These are phyloP conservation scores for Megastigmus dorsalis DNA, from an alignment of 2,888 invertebrate species.

Conservation along the genomic window DNA sequence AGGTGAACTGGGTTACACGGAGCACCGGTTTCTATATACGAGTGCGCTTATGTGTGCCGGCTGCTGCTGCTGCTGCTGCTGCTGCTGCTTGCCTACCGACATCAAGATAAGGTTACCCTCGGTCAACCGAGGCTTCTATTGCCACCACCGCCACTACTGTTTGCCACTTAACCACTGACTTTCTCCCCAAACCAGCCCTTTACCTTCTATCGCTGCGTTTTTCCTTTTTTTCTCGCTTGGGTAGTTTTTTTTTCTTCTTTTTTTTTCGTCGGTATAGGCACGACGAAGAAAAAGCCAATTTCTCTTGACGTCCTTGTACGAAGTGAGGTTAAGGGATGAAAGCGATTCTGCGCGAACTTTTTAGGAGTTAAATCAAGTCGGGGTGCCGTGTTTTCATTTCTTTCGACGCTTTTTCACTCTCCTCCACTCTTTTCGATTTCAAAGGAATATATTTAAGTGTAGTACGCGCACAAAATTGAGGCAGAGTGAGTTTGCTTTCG, in stretches of 20 bases:
- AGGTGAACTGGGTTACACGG: conserved; percentile 5
- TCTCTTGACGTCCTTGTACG: conserved; percentile 30
- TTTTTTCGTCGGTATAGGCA: background rate
- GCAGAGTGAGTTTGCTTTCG: too few species aligned
- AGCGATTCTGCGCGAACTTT: conserved; percentile 51
- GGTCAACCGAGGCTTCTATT: conserved; percentile 45
- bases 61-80: too few species aligned
- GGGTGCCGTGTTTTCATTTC: background rate
- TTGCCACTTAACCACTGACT: conserved; percentile 49
- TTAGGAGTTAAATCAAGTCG: conserved; percentile 44
- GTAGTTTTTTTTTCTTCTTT: background rate
- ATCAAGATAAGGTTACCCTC: conserved; percentile 52
- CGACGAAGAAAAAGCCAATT: conserved; percentile 25
- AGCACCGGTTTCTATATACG: background rate
- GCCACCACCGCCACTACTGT: conserved; percentile 30
- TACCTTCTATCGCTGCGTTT: background rate
- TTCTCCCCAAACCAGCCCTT: conserved; percentile 5
- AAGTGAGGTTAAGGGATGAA: conserved; percentile 32
- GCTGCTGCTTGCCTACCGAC: conserved; percentile 13
- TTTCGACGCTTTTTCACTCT: background rate
- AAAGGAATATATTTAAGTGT: too few species aligned
- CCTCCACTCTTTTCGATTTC: too few species aligned
- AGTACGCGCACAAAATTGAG: too few species aligned
- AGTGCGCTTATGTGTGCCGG: background rate
- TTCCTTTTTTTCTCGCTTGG: background rate